Evolutionary conservation across 2,888 invertebrate genomes (phyloP).

Genomic region (Synergus itoensis): DNA sequence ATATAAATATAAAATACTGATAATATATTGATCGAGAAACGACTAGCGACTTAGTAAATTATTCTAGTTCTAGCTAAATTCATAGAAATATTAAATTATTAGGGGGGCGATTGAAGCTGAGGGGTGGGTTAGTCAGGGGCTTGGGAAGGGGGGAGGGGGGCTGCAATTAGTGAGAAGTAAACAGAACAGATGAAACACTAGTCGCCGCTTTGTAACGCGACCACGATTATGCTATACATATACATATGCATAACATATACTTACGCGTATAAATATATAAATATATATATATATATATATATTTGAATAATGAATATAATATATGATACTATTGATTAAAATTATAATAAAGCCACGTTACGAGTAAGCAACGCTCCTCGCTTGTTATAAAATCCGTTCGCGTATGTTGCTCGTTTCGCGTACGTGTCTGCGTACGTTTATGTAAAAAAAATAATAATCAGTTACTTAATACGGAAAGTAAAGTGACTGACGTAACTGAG

Average conservation of each 20-base stretch:
- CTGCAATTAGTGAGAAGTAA: slow-evolving; percentile 28
- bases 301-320: slow-evolving; percentile 49
- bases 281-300: slow-evolving; percentile 53
- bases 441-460: slow-evolving; percentile 22
- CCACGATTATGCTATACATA: slow-evolving; percentile 61
- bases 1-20: slow-evolving; percentile 70
- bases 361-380: slow-evolving; percentile 55
- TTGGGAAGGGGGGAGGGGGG: slow-evolving; percentile 31
- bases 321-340: slow-evolving; percentile 53
- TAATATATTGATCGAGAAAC: slow-evolving; percentile 66
- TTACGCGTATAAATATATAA: slow-evolving; percentile 68
- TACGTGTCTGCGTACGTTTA: slow-evolving; percentile 26
- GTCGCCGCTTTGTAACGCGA: slow-evolving; percentile 51
- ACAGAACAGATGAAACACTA: slow-evolving; percentile 50
- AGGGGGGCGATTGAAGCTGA: slow-evolving; percentile 43
- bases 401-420: slow-evolving; percentile 56
- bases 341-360: slow-evolving; percentile 57
- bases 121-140: slow-evolving; percentile 32
- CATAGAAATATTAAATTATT: slow-evolving; percentile 58
- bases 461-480: slow-evolving; percentile 17
- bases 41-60: slow-evolving; percentile 74
- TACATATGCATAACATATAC: slow-evolving; percentile 75
- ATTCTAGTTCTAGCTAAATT: slow-evolving; percentile 72
- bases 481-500: slow-evolving; percentile 20
- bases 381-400: slow-evolving; percentile 55